These are phyloP conservation scores for Phalloptychus januarius DNA, from an alignment of 2,797 vertebrate species.

Conservation along the genomic window DNA sequence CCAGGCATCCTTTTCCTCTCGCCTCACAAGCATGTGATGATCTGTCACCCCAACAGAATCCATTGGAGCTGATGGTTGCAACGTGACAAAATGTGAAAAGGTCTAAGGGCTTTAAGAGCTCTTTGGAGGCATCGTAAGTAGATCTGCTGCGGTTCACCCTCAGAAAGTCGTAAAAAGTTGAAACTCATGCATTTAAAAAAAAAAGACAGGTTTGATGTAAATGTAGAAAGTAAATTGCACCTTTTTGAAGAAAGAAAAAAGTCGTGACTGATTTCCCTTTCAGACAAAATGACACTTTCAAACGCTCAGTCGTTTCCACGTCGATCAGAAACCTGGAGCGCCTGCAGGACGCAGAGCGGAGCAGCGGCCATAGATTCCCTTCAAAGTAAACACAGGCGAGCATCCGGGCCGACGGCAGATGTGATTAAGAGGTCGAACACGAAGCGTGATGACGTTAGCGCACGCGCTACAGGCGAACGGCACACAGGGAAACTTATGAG, in stretches of 20 bases:
- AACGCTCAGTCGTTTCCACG: slow-evolving; percentile 29
- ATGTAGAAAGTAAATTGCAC: not conserved
- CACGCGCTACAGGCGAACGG: slow-evolving; percentile 4
- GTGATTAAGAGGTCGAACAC: slow-evolving; percentile 36
- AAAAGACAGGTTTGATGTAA: not conserved
- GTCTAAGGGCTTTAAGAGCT: not conserved
- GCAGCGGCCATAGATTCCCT: slow-evolving; percentile 17
- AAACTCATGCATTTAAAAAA: not conserved
- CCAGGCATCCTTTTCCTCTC: not conserved
- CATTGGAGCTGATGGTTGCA: not conserved
- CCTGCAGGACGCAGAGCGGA: slow-evolving; percentile 16
- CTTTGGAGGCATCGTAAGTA: not conserved
- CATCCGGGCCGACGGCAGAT: slow-evolving; percentile 34
- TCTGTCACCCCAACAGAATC: not conserved
- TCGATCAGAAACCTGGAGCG: slow-evolving; percentile 1
- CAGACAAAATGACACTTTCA: not conserved
- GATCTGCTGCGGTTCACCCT: not conserved
- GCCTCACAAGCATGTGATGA: not conserved
- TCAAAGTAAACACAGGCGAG: slow-evolving; percentile 23
- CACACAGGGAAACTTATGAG: slow-evolving; percentile 19
- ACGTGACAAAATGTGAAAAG: not conserved
- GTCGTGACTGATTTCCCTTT: not conserved
- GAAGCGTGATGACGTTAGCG: slow-evolving; percentile 42
- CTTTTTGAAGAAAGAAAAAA: no score
- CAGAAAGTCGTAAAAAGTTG: not conserved